Conservation (phyloP, 2,888 invertebrate species). For the Latrodectus elegans region DNA sequence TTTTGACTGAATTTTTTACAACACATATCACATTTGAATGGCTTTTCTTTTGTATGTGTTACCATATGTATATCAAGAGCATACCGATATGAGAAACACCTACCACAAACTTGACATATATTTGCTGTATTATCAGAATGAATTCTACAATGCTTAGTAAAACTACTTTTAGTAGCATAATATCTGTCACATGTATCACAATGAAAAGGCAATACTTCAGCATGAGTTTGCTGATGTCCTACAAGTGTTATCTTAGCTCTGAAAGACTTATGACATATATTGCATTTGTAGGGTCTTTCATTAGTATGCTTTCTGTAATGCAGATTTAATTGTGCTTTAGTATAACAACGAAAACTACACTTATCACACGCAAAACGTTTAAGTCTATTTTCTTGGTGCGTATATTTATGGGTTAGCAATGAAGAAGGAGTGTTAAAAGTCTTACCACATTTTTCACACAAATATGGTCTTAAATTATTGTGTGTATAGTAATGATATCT, state of each 20-base stretch:
- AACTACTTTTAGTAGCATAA: background rate
- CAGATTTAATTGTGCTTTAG: background rate
- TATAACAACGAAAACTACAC: background rate
- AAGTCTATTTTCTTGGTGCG: background rate
- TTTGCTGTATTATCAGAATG: background rate
- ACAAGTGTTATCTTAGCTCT: background rate
- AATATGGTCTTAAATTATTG: background rate
- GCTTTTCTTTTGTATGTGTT: background rate
- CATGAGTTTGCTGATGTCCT: background rate
- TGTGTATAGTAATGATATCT: background rate
- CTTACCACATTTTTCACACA: constrained; percentile 5
- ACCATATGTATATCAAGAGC: background rate
- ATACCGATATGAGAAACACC: background rate
- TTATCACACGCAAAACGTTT: background rate
- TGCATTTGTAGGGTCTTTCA: background rate
- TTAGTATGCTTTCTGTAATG: background rate
- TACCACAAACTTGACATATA: background rate
- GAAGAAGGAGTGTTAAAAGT: background rate
- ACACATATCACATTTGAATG: background rate
- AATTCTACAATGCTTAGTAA: background rate
- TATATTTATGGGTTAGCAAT: background rate
- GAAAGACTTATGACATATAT: background rate
- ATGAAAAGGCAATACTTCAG: background rate
- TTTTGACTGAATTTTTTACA: background rate
- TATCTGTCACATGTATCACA: background rate